phyloP scores from a whole-genome alignment of 1,140 invertebrate genomes.

The Drosophila tropicalis region DNA sequence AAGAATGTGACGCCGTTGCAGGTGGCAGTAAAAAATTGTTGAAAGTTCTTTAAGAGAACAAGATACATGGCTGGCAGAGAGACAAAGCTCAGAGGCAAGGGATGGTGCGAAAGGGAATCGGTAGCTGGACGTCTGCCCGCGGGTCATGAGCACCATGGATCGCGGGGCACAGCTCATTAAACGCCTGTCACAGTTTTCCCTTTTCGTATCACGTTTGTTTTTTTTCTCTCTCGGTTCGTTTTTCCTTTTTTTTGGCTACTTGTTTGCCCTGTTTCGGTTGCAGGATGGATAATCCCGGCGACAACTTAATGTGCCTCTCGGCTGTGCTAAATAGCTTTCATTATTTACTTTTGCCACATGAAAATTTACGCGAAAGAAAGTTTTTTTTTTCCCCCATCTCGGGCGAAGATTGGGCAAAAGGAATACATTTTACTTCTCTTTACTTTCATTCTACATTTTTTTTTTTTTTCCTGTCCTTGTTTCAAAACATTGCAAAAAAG shows the following conservation, averaged over 20 bases:
- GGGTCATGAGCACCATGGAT: constrained; percentile 38
- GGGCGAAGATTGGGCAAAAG: neutral
- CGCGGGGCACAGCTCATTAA: constrained; percentile 68
- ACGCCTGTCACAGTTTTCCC: constrained; percentile 56
- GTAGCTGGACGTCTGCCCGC: constrained; percentile 20
- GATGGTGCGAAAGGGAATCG: neutral
- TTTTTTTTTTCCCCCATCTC: constrained; percentile 19
- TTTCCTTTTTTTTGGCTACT: constrained; percentile 26
- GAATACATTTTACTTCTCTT: constrained; percentile 1
- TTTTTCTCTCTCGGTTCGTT: neutral
- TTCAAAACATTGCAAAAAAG: neutral
- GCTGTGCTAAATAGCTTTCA: constrained; percentile 77
- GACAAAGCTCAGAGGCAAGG: neutral
- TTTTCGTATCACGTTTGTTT: neutral
- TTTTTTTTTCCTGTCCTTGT: neutral
- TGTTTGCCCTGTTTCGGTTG: constrained; percentile 43
- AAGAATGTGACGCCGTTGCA: constrained; percentile 69
- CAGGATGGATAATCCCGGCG: constrained; percentile 49
- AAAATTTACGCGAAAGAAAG: constrained; percentile 44
- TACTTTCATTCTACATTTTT: neutral
- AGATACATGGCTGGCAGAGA: constrained; percentile 22
- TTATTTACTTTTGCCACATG: constrained; percentile 72
- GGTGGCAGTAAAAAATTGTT: constrained; percentile 78
- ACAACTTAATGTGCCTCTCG: constrained; percentile 70
- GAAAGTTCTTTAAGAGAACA: constrained; percentile 53